Base-by-base conservation (phyloP, 2,888 invertebrate species). In the Elegia similella region DNA sequence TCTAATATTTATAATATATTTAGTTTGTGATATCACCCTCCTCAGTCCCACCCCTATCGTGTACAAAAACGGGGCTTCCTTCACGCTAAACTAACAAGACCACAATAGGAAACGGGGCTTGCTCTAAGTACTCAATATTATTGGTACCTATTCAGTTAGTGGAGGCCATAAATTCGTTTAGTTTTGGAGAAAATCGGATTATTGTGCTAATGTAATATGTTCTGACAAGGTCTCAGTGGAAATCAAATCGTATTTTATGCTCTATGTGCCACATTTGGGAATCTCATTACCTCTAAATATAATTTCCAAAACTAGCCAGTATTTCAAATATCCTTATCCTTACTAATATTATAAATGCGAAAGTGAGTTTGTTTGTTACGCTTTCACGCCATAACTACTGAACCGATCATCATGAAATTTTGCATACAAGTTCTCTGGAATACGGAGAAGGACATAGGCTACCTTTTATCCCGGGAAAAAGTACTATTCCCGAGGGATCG, bases 1-100 rank as follows among this genome's bases (percentile, higher is more conserved):
- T n/a, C n/a, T n/a, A n/a, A n/a, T 15, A 16, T 50, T 34, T 50
- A 2, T 32, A 12, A 17, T 12, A 3, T 50, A 34, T 12, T 16
- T 34, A 50, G 5, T 50, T 50, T 34, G 16, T 34, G n/a, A 0
- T 3, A 13, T 54, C 57, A 57, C 59, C 56, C 57, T 56, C 50
- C 55, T 61, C 56, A 66, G 53, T 15, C 60, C 77, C 75, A 73
- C 78, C 81, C 70, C 63, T 82, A 73, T 68, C 76, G 65, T 83
- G 82, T 78, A 75, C 78, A 76, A 78, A 83, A 81, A 82, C 69
- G 72, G 68, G 72, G 68, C 72, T 69, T 58, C 56, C 58, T 55
- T 63, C 62, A 65, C 57, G 42, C 52, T 65, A 65, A 67, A 70
- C 75, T 72, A 78, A 80, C 73, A 72, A 73, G 71, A 62, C 58